Percentiles rank a stretch among this genome's conserved stretches.
Conservation (phyloP, 2,113 vertebrate genomes). For the Thunnus maccoyii region DNA sequence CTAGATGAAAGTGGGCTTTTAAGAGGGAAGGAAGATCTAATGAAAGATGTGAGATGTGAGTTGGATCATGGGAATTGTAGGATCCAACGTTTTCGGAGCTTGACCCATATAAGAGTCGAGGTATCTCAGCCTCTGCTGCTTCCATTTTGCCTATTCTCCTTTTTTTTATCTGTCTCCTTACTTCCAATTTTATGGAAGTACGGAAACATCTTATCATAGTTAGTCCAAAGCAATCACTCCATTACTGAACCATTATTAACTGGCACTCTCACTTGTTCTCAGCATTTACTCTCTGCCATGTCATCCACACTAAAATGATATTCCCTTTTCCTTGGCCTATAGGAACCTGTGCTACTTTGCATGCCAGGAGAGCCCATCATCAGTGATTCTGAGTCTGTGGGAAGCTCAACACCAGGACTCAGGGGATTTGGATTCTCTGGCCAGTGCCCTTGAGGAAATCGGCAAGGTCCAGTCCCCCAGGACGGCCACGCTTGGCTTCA, state of each 20-base stretch:
- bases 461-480: conserved; percentile 90
- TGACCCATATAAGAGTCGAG: too few relatives aligned
- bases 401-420: conserved; percentile 95
- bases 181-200: too few relatives aligned
- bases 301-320: neutral
- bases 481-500: conserved; percentile 54
- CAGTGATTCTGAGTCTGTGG: conserved; percentile 98
- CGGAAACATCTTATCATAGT: too few relatives aligned
- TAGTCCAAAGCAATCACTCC: neutral
- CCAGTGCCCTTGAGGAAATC: conserved; percentile 95
- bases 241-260: neutral
- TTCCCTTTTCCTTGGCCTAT: conserved; percentile 11
- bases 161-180: neutral
- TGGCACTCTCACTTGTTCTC: neutral
- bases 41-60: too few relatives aligned
- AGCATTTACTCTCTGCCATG: neutral
- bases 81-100: too few relatives aligned
- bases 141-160: too few relatives aligned
- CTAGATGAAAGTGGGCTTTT: too few relatives aligned
- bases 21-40: too few relatives aligned
- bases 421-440: conserved; percentile 96
- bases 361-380: conserved; percentile 93
- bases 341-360: conserved; percentile 98
- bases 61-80: too few relatives aligned
- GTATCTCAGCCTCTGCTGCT: too few relatives aligned